phyloP scores from a whole-genome alignment of 2,113 vertebrate species.

The Ptychochromis oligacanthus region DNA sequence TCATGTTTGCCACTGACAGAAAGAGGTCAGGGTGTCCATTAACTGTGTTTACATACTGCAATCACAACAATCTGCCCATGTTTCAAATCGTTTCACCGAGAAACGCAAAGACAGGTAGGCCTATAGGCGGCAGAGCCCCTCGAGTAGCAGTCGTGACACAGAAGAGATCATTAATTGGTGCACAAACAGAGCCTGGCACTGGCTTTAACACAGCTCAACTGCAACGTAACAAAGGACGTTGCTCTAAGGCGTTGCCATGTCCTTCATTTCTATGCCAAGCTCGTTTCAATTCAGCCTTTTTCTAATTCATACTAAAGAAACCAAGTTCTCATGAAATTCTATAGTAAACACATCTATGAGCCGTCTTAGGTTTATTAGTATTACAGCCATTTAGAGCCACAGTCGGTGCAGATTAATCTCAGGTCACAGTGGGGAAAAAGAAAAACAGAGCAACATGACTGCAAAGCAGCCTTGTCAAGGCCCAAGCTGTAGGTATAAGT shows the following conservation, averaged over 20 bases:
- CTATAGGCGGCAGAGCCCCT: neutral
- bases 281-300: neutral
- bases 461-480: neutral
- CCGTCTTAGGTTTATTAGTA: neutral
- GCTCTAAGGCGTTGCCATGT: neutral
- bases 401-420: neutral
- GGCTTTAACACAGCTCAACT: neutral
- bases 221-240: neutral
- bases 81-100: neutral
- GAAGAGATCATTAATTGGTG: slow-evolving; percentile 12
- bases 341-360: neutral
- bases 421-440: neutral
- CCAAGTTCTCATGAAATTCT: neutral
- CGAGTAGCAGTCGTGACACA: neutral
- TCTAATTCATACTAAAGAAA: neutral
- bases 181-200: neutral
- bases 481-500: neutral
- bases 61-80: neutral
- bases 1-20: neutral
- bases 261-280: neutral
- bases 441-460: neutral
- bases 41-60: neutral
- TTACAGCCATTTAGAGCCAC: neutral
- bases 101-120: neutral
- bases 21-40: neutral